Evolutionary conservation across 2,888 invertebrate genomes (phyloP).

Genomic region (Aspidiotus rigidus): DNA sequence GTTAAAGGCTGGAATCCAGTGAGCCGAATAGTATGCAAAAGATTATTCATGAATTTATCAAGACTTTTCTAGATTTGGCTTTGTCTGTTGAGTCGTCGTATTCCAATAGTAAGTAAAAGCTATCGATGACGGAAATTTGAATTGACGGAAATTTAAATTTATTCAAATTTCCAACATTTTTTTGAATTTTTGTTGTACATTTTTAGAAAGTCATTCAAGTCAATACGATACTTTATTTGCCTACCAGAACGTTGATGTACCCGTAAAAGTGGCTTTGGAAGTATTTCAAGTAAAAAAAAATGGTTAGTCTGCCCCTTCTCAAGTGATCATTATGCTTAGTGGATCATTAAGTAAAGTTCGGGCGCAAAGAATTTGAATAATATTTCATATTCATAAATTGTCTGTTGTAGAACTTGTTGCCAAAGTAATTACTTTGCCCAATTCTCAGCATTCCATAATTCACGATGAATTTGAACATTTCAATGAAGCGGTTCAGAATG

Average conservation of each 20-base stretch:
- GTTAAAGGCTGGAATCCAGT: constrained; percentile 17
- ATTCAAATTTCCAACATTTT: too few species aligned
- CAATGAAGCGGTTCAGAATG: constrained; percentile 21
- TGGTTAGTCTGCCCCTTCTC: constrained; percentile 4
- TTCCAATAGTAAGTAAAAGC: constrained; percentile 4
- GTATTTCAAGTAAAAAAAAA: constrained; percentile 17
- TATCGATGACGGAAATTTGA: neutral
- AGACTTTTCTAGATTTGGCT: constrained; percentile 16
- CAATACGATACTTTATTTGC: neutral
- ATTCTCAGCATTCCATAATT: constrained; percentile 23
- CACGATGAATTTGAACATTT: constrained; percentile 25
- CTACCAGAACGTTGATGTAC: constrained; percentile 9
- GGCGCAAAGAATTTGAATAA: too few species aligned
- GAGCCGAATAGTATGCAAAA: constrained; percentile 21
- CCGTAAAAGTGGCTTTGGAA: constrained; percentile 14
- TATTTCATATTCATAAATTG: too few species aligned
- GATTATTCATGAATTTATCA: constrained; percentile 16
- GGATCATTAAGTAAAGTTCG: too few species aligned
- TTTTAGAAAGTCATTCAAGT: too few species aligned
- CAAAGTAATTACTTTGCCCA: constrained; percentile 20
- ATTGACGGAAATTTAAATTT: too few species aligned
- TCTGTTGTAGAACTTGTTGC: constrained; percentile 22
- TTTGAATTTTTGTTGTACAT: too few species aligned
- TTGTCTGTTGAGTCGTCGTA: constrained; percentile 22
- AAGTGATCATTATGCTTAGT: too few species aligned